phyloP scores from a whole-genome alignment of 64 coral and sea anemone genomes.

The Actinia equina region DNA sequence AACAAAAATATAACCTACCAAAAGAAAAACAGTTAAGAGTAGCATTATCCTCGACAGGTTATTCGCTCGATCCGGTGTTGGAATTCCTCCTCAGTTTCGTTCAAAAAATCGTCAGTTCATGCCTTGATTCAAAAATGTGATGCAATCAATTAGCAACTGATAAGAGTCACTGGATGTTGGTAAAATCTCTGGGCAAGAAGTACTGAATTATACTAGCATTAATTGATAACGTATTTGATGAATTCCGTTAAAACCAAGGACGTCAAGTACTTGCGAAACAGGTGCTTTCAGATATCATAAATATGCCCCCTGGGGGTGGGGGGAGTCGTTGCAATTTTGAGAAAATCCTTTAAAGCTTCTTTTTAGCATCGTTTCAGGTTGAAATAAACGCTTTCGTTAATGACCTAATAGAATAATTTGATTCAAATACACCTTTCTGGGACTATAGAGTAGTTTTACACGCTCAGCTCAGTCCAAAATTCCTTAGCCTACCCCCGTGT shows the following conservation, averaged over 20 bases:
- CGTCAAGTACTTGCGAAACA: not conserved
- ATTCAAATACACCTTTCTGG: too few species aligned
- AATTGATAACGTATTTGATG: not conserved
- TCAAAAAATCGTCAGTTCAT: not conserved
- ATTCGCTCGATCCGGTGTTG: not conserved
- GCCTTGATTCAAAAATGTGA: not conserved
- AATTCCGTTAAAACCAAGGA: not conserved
- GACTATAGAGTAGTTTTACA: too few species aligned
- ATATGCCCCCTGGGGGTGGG: not conserved
- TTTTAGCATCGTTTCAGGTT: too few species aligned
- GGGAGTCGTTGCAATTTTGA: not conserved
- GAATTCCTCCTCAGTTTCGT: not conserved
- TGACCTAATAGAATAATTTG: too few species aligned
- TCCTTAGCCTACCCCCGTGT: not conserved
- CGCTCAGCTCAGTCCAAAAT: not conserved
- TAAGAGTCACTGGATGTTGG: not conserved
- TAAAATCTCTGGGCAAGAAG: not conserved
- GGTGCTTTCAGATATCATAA: not conserved
- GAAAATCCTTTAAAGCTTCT: too few species aligned
- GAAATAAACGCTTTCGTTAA: too few species aligned
- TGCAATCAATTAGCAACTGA: not conserved
- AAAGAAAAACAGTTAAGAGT: not conserved
- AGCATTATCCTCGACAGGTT: not conserved
- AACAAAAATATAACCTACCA: not conserved
- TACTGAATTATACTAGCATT: not conserved